Percentiles rank a stretch among this genome's conserved stretches.
Evolutionary conservation across 1,140 invertebrate species (phyloP).

Genomic region (Calliopsis andreniformis): DNA sequence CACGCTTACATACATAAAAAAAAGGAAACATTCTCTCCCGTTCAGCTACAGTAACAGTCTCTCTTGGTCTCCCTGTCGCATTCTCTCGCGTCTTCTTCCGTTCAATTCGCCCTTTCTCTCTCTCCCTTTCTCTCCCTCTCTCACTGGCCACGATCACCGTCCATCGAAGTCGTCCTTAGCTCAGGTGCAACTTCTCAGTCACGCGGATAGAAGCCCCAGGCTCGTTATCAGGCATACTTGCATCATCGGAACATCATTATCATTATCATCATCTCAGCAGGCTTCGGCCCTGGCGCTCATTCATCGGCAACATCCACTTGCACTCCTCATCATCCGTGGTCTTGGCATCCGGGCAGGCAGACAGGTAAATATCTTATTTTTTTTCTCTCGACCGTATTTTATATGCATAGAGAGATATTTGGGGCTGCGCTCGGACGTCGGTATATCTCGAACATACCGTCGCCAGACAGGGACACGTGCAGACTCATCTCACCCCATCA

Average conservation of each 20-base stretch:
- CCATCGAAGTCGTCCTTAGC: conserved; percentile 55
- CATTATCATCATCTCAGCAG: conserved; percentile 43
- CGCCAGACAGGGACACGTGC: conserved; percentile 72
- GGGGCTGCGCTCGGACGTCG: conserved; percentile 53
- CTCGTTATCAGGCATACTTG: conserved; percentile 65
- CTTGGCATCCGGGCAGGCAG: conserved; percentile 57
- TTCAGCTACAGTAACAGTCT: conserved; percentile 50
- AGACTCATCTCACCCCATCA: conserved; percentile 72
- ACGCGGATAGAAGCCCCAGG: conserved; percentile 59
- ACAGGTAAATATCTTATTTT: conserved; percentile 58
- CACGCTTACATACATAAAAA: conserved; percentile 28
- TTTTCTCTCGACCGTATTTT: conserved; percentile 47
- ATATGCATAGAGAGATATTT: no score
- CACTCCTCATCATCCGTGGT: conserved; percentile 69
- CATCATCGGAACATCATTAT: conserved; percentile 63
- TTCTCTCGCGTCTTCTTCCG: conserved; percentile 37
- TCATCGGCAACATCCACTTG: conserved; percentile 74
- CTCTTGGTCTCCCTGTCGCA: conserved; percentile 54
- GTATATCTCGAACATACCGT: conserved; percentile 62
- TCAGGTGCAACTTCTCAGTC: conserved; percentile 61
- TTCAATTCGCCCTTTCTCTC: conserved; percentile 44
- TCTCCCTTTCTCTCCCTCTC: conserved; percentile 47
- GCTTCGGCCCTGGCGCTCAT: conserved; percentile 60
- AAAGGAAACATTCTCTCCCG: conserved; percentile 26
- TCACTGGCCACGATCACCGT: conserved; percentile 52